A percentile compares a stretch with the other conserved stretches of the same genome.
phyloP scores from a whole-genome alignment of 2,797 vertebrate genomes.

The Tamandua tetradactyla region DNA sequence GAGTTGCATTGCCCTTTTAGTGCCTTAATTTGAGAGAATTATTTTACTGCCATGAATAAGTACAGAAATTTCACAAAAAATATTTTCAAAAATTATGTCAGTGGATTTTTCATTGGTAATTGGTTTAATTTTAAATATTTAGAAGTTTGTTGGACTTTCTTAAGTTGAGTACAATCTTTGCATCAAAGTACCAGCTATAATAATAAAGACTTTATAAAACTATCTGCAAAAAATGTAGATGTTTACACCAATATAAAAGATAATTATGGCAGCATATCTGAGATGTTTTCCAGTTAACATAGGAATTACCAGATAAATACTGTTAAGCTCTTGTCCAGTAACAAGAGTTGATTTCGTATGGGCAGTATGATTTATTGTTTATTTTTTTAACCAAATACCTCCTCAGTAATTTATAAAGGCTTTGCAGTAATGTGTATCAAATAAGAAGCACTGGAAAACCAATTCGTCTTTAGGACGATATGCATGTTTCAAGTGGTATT shows the following conservation, averaged over 20 bases:
- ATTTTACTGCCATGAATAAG: slow-evolving; percentile 94
- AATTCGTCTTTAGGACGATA: slow-evolving; percentile 94
- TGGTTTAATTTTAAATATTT: slow-evolving; percentile 83
- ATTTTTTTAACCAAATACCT: slow-evolving; percentile 93
- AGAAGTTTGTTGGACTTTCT: slow-evolving; percentile 82
- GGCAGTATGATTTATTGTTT: slow-evolving; percentile 88
- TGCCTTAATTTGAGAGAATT: slow-evolving; percentile 97
- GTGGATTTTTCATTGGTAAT: slow-evolving; percentile 82
- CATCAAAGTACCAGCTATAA: slow-evolving; percentile 86
- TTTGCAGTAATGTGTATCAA: slow-evolving; percentile 94
- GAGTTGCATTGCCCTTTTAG: slow-evolving; percentile 94
- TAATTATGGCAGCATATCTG: slow-evolving; percentile 76
- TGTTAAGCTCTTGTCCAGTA: slow-evolving; percentile 84
- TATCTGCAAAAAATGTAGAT: slow-evolving; percentile 77
- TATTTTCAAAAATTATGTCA: slow-evolving; percentile 76
- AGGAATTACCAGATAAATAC: slow-evolving; percentile 85
- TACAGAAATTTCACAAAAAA: slow-evolving; percentile 84
- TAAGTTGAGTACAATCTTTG: slow-evolving; percentile 88
- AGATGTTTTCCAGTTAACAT: slow-evolving; percentile 82
- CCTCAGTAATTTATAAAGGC: slow-evolving; percentile 93
- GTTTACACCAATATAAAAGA: slow-evolving; percentile 61
- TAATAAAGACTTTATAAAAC: slow-evolving; percentile 84
- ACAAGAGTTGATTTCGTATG: slow-evolving; percentile 86
- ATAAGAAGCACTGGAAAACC: slow-evolving; percentile 99
- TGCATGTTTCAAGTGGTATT: slow-evolving; percentile 98